Percentiles rank a stretch among this genome's conserved stretches.
These are phyloP conservation scores for Aphelinus certus DNA, from an alignment of 1,140 invertebrate genomes.

Conservation along the genomic window DNA sequence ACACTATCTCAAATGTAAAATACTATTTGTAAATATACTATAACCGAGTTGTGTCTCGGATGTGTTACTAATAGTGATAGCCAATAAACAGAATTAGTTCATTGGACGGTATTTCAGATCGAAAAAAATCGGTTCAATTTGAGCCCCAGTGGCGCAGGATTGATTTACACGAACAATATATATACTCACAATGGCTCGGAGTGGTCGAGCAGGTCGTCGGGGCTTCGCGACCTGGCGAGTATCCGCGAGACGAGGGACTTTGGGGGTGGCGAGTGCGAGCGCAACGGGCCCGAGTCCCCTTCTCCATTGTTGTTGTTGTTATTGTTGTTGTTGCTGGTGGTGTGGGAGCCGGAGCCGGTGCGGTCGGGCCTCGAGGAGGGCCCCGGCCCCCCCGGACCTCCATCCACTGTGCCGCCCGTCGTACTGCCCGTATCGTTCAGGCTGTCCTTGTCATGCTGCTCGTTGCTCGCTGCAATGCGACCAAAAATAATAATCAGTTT, in stretches of 20 bases:
- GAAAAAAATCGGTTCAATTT: too few relatives aligned
- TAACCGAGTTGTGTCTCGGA: too few relatives aligned
- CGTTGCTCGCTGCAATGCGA: constrained; percentile 61
- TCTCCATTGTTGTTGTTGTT: constrained; percentile 38
- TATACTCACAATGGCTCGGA: constrained; percentile 57
- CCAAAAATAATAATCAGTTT: not conserved
- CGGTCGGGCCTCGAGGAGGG: constrained; percentile 2
- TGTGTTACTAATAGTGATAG: too few relatives aligned
- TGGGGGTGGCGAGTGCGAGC: constrained; percentile 48
- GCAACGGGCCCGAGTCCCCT: constrained; percentile 32
- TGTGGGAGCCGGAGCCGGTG: constrained; percentile 5
- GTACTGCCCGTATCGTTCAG: constrained; percentile 64
- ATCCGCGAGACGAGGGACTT: constrained; percentile 58
- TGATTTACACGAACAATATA: too few relatives aligned
- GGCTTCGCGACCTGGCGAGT: constrained; percentile 51
- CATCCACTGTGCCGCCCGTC: constrained; percentile 55
- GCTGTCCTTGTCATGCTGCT: constrained; percentile 66
- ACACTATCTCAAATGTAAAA: too few relatives aligned
- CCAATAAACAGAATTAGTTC: too few relatives aligned
- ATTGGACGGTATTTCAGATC: too few relatives aligned
- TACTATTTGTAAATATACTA: too few relatives aligned
- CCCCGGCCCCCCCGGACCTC: constrained; percentile 43
- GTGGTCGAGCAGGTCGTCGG: constrained; percentile 55
- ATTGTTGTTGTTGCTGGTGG: not conserved
- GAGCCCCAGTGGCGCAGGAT: too few relatives aligned